Percentiles rank a stretch among this genome's conserved stretches.
These are phyloP conservation scores for Halichoerus grypus DNA, from an alignment of 2,113 vertebrate genomes.

Conservation along the genomic window DNA sequence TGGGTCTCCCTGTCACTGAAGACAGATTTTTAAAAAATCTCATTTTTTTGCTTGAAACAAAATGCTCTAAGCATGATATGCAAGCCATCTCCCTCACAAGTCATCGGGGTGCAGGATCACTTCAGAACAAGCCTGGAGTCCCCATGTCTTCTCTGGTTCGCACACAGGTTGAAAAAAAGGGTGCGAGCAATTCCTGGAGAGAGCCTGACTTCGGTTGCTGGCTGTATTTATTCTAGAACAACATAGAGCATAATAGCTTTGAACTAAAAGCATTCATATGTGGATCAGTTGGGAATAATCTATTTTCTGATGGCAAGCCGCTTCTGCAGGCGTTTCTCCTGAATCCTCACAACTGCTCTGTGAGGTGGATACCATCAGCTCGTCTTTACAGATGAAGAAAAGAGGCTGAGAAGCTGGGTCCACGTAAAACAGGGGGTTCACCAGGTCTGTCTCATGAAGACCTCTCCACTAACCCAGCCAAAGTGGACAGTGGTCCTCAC, in stretches of 20 bases:
- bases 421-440: not conserved
- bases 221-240: not conserved
- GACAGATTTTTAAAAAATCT: not conserved
- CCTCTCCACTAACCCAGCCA: not conserved
- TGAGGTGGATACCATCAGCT: accelerated
- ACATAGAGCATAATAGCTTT: not conserved
- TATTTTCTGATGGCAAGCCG: not conserved
- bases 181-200: not conserved
- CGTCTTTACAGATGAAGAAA: not conserved
- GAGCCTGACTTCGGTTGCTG: not conserved
- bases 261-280: accelerated
- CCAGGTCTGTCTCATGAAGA: not conserved
- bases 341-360: not conserved
- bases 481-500: not conserved
- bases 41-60: not conserved
- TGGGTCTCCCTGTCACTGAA: not conserved
- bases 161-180: not conserved
- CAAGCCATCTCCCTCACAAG: not conserved
- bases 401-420: not conserved
- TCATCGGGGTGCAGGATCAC: not conserved
- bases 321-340: not conserved
- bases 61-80: not conserved
- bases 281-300: not conserved
- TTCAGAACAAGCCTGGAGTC: not conserved
- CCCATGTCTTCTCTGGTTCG: not conserved